Conservation (phyloP, 2,888 invertebrate species). For the Euzetes globulus region DNA sequence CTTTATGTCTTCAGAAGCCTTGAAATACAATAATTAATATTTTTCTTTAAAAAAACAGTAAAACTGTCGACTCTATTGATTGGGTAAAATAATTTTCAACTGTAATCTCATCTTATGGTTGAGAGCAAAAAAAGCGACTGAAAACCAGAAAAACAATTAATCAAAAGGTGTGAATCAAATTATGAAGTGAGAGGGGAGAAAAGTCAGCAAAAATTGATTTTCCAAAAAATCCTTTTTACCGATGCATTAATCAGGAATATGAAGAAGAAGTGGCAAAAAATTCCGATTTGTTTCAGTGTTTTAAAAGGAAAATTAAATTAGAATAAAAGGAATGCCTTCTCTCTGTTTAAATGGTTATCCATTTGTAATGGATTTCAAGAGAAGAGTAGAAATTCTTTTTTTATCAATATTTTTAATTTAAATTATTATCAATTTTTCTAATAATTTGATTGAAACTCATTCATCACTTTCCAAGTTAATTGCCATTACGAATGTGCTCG, state of each 20-base stretch:
- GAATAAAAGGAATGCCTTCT: too few species aligned
- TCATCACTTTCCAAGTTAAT: slow-evolving; percentile 24
- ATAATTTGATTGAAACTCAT: slow-evolving; percentile 27
- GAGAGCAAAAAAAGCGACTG: too few species aligned
- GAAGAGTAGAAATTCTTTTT: not conserved
- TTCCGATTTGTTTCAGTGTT: too few species aligned
- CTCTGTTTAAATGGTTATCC: too few species aligned
- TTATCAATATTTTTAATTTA: not conserved
- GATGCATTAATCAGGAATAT: too few species aligned
- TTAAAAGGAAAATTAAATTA: too few species aligned
- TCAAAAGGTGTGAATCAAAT: slow-evolving; percentile 23
- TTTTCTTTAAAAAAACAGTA: not conserved
- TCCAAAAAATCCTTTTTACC: not conserved
- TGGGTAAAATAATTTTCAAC: not conserved
- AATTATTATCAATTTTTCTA: not conserved
- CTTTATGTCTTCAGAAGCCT: not conserved
- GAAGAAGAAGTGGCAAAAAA: too few species aligned
- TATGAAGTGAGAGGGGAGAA: not conserved
- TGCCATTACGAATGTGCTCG: slow-evolving; percentile 12
- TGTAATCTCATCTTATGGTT: not conserved
- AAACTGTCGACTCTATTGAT: not conserved
- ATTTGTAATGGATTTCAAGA: too few species aligned
- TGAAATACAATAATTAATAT: slow-evolving; percentile 8
- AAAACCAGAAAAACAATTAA: not conserved
- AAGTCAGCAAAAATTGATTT: not conserved